Base-by-base conservation (phyloP, 2,113 vertebrate genomes). In the Caracal caracal region DNA sequence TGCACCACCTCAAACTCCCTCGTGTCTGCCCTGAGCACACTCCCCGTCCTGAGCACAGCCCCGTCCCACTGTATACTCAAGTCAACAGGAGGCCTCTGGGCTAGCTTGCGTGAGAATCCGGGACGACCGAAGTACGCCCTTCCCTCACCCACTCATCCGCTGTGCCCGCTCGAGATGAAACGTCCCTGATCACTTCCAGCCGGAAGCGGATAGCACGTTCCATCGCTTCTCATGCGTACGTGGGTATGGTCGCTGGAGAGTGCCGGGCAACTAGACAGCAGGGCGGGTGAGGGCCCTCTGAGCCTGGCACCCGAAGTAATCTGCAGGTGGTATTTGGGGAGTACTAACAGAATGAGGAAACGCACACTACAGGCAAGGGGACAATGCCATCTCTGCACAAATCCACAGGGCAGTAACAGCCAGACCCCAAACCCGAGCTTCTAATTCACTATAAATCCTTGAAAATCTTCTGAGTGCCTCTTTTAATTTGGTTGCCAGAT, bases 401-500 rank as follows among this genome's bases (percentile, higher is more conserved):
- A 26, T 59, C 53, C 13, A 49, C 3, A 47, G 47, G 85, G 65
- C 92, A 85, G 87, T 20, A n/a, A 82, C 0, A 73, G 66, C 49
- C 30, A 85, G 68, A 2, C 40, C 83, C 92, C 66, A 2, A 70
- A 63, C 82, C 47, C 19, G 79, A 76, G 91, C 68, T 96, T 73
- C 91, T 84, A 47, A 85, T 90, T 95, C 94, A 84, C 88, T 37
- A 70, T 89, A 59, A 92, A 98, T 93, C 93, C 75, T 71, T 53
- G 91, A 84, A 90, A 71, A 86, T 86, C 93, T 93, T 90, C 3
- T 24, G 68, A 93, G 68, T 10, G 35, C 75, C 86, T 89, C 95
- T 75, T 91, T 94, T 93, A 92, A 88, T 95, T 91, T 89, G 80
- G 63, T 61, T 65, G 91, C 89, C 89, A 81, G 92, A 90, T 94